phyloP scores from a whole-genome alignment of 2,113 vertebrate species.

The Morphnarchus princeps region DNA sequence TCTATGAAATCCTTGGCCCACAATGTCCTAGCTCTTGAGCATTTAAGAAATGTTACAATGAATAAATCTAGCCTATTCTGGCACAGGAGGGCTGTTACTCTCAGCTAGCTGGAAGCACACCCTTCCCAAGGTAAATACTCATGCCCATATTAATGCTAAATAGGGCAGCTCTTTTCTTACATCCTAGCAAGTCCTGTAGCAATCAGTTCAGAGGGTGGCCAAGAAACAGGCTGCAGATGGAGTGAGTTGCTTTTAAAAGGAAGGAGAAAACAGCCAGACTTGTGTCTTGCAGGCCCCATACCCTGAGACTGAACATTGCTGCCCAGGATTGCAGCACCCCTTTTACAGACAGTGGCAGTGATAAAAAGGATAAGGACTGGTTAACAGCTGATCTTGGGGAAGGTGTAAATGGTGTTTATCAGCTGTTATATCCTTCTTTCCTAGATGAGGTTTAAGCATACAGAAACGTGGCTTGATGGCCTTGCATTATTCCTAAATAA shows the following conservation, averaged over 20 bases:
- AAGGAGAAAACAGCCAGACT: not conserved
- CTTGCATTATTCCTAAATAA: not conserved
- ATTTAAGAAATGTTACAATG: not conserved
- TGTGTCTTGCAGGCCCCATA: not conserved
- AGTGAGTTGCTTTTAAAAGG: not conserved
- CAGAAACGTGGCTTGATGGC: not conserved
- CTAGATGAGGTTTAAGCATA: not conserved
- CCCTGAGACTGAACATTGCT: not conserved
- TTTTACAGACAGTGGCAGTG: not conserved
- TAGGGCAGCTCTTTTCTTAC: not conserved
- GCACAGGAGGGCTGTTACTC: not conserved
- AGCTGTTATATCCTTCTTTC: not conserved
- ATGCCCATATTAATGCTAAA: not conserved
- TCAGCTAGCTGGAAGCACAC: not conserved
- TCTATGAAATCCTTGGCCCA: not conserved
- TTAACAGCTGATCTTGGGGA: not conserved
- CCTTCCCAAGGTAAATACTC: not conserved
- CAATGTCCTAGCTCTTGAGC: not conserved
- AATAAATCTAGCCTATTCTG: not conserved
- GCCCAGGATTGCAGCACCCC: not conserved
- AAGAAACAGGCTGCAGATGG: not conserved
- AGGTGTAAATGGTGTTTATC: not conserved
- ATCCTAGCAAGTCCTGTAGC: not conserved
- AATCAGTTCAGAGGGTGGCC: not conserved
- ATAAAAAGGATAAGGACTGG: not conserved